These are phyloP conservation scores for Conus canariensis DNA, from an alignment of 2,888 invertebrate species.

Conservation along the genomic window DNA sequence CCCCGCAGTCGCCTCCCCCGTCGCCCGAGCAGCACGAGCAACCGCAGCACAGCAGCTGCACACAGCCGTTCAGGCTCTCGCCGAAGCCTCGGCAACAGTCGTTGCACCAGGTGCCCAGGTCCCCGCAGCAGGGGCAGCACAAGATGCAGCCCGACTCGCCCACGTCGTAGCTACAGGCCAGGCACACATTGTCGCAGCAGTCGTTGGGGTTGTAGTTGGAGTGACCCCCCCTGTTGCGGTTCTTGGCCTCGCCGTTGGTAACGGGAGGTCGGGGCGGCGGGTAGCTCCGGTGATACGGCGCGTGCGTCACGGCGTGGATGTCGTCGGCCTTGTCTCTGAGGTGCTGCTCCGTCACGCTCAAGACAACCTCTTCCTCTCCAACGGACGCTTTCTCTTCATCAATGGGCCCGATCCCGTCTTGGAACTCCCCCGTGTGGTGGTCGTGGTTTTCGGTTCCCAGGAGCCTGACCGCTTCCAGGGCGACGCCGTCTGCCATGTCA, in stretches of 20 bases:
- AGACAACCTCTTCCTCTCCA: too few relatives aligned
- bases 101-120: not conserved
- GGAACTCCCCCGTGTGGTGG: too few relatives aligned
- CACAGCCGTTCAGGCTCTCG: not conserved
- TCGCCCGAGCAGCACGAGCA: not conserved
- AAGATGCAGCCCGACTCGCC: not conserved
- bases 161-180: not conserved
- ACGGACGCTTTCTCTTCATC: too few relatives aligned
- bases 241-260: too few relatives aligned
- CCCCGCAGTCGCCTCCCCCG: not conserved
- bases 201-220: not conserved
- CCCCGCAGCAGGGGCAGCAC: not conserved
- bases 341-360: too few relatives aligned
- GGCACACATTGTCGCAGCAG: conserved; percentile 7
- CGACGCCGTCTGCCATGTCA: not conserved
- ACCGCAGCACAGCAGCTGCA: not conserved
- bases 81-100: not conserved
- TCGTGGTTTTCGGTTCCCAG: not conserved
- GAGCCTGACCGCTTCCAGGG: not conserved
- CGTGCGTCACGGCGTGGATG: not conserved
- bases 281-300: not conserved
- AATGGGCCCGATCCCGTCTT: too few relatives aligned
- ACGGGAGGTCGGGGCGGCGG: not conserved
- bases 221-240: not conserved
- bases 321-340: not conserved